These are phyloP conservation scores for Eurosta solidaginis DNA, from an alignment of 1,140 invertebrate genomes.

Conservation along the genomic window DNA sequence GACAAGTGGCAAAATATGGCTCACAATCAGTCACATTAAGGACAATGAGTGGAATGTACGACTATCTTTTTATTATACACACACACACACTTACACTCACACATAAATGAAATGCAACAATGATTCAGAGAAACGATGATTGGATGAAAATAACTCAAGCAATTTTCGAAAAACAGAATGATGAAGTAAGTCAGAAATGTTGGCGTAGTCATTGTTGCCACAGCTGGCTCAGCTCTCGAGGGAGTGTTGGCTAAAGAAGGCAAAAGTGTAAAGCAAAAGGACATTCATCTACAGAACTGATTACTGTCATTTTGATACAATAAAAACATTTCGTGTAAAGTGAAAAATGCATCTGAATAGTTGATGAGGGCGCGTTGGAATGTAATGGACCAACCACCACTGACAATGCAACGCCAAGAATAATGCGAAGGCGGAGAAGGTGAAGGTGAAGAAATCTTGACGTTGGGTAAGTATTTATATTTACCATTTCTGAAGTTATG, in stretches of 20 bases:
- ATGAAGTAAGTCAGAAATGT: background rate
- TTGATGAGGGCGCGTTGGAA: background rate
- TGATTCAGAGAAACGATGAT: background rate
- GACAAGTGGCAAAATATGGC: constrained; percentile 32
- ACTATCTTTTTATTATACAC: too few species aligned
- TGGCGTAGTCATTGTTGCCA: background rate
- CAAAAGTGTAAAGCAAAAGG: background rate
- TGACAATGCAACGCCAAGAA: background rate
- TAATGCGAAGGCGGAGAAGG: too few species aligned
- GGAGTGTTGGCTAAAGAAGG: background rate
- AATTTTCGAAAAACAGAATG: background rate
- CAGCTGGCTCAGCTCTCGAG: background rate
- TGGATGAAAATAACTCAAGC: background rate
- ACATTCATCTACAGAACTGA: background rate
- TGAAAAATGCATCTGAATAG: constrained; percentile 1
- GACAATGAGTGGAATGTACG: background rate
- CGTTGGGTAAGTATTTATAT: too few species aligned
- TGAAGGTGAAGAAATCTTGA: too few species aligned
- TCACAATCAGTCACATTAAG: constrained; percentile 28
- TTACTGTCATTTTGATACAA: constrained; percentile 26
- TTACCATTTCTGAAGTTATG: too few species aligned
- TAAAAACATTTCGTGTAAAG: constrained; percentile 20
- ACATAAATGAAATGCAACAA: background rate
- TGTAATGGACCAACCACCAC: background rate
- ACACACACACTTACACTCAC: too few species aligned